Conservation (phyloP, 2,888 invertebrate species). For the Stegophylla sp. region DNA sequence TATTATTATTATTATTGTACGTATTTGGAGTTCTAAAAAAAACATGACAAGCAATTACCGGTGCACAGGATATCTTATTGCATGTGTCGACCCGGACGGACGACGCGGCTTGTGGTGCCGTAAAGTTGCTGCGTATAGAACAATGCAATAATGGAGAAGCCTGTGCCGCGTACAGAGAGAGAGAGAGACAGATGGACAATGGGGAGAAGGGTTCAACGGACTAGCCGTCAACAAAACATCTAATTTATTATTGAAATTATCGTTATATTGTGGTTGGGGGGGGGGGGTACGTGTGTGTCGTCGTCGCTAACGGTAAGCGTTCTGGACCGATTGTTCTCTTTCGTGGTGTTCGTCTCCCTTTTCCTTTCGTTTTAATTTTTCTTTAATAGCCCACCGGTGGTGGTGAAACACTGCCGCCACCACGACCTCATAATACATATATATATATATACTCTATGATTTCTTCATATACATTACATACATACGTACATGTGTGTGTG, state of each 20-base stretch:
- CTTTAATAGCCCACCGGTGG: background rate
- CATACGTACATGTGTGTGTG: background rate
- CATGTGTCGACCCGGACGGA: background rate
- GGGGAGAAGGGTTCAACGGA: conserved; percentile 55
- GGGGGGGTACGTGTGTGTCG: conserved; percentile 43
- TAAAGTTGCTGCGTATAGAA: conserved; percentile 14
- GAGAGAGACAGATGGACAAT: conserved; percentile 43
- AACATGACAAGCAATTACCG: conserved; percentile 26
- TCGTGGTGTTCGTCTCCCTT: conserved; percentile 1
- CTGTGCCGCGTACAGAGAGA: conserved; percentile 15
- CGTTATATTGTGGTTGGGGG: conserved; percentile 34
- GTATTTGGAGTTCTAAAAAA: conserved; percentile 14
- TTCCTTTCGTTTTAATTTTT: conserved; percentile 22
- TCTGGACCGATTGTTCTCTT: conserved; percentile 27
- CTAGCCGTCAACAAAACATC: conserved; percentile 56
- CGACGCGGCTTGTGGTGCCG: conserved; percentile 12
- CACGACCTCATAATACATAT: background rate
- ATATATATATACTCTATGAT: background rate
- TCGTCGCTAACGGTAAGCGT: conserved; percentile 54
- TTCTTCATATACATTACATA: background rate
- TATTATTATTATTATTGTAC: conserved; percentile 7
- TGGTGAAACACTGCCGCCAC: background rate
- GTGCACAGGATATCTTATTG: conserved; percentile 24
- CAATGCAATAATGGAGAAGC: conserved; percentile 30
- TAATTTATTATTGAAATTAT: conserved; percentile 59